Conservation (phyloP, 2,113 vertebrate genomes). For the Coreoperca whiteheadi region DNA sequence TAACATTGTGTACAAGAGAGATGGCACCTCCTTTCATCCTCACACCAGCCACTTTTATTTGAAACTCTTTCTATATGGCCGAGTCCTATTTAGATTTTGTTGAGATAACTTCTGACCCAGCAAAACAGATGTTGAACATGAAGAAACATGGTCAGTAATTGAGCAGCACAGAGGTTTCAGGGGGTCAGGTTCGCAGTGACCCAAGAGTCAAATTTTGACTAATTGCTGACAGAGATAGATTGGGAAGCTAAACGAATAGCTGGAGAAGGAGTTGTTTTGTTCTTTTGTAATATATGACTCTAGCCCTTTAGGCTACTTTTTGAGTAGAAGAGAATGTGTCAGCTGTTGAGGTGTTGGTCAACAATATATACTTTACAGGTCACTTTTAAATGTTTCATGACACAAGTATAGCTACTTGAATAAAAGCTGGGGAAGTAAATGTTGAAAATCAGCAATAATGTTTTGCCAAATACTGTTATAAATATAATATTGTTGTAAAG, state of each 20-base stretch:
- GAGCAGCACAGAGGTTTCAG: constrained; percentile 34
- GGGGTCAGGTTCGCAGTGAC: constrained; percentile 38
- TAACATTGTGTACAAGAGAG: background rate
- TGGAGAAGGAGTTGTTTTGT: constrained; percentile 19
- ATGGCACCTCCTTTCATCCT: constrained; percentile 28
- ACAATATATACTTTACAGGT: background rate
- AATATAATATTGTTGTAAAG: background rate
- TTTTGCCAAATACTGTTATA: too few species aligned
- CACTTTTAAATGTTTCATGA: background rate
- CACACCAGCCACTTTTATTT: constrained; percentile 17
- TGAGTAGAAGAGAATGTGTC: background rate
- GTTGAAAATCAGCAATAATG: too few species aligned
- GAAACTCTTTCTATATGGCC: constrained; percentile 20
- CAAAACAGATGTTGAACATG: constrained; percentile 74
- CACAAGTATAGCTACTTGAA: background rate
- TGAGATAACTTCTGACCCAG: constrained; percentile 65
- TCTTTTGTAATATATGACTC: constrained; percentile 13
- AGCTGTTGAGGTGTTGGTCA: background rate
- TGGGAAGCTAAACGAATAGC: constrained; percentile 36
- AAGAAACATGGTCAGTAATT: constrained; percentile 60
- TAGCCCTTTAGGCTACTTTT: constrained; percentile 18
- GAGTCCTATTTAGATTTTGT: constrained; percentile 54
- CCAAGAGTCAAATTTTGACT: constrained; percentile 52
- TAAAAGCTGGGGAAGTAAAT: background rate
- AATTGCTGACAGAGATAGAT: constrained; percentile 66